A percentile compares a stretch with the other conserved stretches of the same genome.
These are phyloP conservation scores for Acridotheres tristis DNA, from an alignment of 2,797 vertebrate genomes.

Conservation along the genomic window DNA sequence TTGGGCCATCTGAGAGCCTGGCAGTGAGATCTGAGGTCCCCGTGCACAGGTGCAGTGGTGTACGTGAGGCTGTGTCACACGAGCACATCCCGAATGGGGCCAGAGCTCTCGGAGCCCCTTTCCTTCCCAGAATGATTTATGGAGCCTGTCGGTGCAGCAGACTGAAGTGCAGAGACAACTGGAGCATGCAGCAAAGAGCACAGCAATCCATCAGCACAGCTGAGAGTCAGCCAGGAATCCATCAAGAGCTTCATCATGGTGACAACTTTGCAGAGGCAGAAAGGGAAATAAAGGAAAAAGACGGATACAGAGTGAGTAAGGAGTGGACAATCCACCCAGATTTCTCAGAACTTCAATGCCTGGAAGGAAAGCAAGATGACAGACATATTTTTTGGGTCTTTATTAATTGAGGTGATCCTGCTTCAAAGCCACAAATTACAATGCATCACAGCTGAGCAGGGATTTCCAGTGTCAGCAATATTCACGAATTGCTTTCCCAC, in stretches of 20 bases:
- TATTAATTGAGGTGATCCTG: neutral
- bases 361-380: constrained; percentile 11
- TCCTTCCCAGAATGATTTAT: constrained; percentile 66
- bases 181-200: neutral
- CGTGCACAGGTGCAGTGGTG: neutral
- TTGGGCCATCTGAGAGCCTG: neutral
- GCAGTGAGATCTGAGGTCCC: neutral
- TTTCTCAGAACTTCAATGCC: constrained; percentile 37
- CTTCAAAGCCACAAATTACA: constrained; percentile 3
- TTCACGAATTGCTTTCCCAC: neutral
- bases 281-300: neutral
- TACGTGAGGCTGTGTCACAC: neutral
- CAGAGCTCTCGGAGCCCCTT: neutral
- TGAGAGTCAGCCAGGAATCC: constrained; percentile 30
- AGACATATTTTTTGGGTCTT: neutral
- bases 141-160: constrained; percentile 51
- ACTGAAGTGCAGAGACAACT: constrained; percentile 23
- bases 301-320: neutral
- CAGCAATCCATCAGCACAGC: constrained; percentile 26
- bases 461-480: neutral
- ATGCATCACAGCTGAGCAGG: neutral
- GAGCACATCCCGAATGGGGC: neutral
- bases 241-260: constrained; percentile 26
- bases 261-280: neutral
- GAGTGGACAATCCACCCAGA: neutral